phyloP scores from a whole-genome alignment of 2,888 invertebrate genomes.

The Zhuqinia jingwanae region DNA sequence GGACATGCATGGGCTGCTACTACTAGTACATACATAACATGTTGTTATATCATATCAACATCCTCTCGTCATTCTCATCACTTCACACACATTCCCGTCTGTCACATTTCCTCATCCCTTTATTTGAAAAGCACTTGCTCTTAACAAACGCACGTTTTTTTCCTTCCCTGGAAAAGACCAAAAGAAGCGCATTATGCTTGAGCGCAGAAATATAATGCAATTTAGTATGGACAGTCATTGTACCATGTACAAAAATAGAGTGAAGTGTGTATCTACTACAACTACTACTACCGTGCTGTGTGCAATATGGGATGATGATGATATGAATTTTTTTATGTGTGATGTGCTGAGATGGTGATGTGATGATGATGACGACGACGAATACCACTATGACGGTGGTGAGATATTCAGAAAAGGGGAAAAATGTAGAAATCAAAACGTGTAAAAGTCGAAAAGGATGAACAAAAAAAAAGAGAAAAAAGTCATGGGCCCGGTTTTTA shows the following conservation, averaged over 20 bases:
- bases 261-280: constrained; percentile 41
- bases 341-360: too few relatives aligned
- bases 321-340: too few relatives aligned
- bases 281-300: too few relatives aligned
- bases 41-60: constrained; percentile 14
- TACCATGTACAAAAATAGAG: constrained; percentile 25
- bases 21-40: not conserved
- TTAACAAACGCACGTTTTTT: too few relatives aligned
- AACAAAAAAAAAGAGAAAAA: constrained; percentile 61
- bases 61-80: not conserved
- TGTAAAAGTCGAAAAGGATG: constrained; percentile 66
- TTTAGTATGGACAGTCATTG: constrained; percentile 23
- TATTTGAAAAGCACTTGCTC: not conserved
- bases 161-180: not conserved
- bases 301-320: not conserved
- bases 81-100: not conserved
- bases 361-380: constrained; percentile 28
- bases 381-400: constrained; percentile 40
- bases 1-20: too few relatives aligned
- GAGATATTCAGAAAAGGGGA: constrained; percentile 54
- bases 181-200: constrained; percentile 18
- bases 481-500: constrained; percentile 72
- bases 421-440: constrained; percentile 60
- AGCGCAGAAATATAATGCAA: constrained; percentile 50
- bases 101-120: not conserved